Conservation (phyloP, 2,113 vertebrate genomes). For the Tachuris rubrigastra region DNA sequence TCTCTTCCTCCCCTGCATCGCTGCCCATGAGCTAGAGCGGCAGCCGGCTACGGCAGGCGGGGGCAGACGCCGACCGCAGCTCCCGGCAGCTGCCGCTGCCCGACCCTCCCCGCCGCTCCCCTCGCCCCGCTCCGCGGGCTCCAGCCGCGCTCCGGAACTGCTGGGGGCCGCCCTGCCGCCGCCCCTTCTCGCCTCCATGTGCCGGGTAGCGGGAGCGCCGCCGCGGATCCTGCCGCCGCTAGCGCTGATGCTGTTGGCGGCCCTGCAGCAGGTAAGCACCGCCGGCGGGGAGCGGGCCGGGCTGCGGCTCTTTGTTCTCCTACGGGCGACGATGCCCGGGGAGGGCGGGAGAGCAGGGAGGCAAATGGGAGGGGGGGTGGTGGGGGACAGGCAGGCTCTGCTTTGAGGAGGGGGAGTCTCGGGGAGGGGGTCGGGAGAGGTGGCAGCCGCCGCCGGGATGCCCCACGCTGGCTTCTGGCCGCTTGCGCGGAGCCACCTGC, state of each 20-base stretch:
- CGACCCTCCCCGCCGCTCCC: neutral
- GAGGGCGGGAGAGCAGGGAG: neutral
- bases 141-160: constrained; percentile 28
- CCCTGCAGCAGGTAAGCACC: constrained; percentile 75
- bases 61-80: constrained; percentile 17
- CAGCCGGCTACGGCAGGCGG: constrained; percentile 8
- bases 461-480: neutral
- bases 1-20: constrained; percentile 6
- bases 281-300: constrained; percentile 32
- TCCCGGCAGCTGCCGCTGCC: neutral
- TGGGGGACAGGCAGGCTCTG: no score
- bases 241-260: constrained; percentile 70
- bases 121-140: neutral
- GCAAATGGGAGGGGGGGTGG: rapidly evolving
- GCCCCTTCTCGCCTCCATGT: constrained; percentile 77
- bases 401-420: neutral
- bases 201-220: constrained; percentile 73
- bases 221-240: constrained; percentile 76
- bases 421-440: no score
- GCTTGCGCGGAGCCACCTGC: constrained; percentile 7
- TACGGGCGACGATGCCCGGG: constrained; percentile 26
- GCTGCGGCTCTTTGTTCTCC: constrained; percentile 77
- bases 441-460: neutral
- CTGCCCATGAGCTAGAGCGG: constrained; percentile 49
- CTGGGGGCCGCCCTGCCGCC: constrained; percentile 63